A percentile compares a stretch with the other conserved stretches of the same genome.
phyloP scores from a whole-genome alignment of 2,797 vertebrate species.

The Hemibagrus guttatus region DNA sequence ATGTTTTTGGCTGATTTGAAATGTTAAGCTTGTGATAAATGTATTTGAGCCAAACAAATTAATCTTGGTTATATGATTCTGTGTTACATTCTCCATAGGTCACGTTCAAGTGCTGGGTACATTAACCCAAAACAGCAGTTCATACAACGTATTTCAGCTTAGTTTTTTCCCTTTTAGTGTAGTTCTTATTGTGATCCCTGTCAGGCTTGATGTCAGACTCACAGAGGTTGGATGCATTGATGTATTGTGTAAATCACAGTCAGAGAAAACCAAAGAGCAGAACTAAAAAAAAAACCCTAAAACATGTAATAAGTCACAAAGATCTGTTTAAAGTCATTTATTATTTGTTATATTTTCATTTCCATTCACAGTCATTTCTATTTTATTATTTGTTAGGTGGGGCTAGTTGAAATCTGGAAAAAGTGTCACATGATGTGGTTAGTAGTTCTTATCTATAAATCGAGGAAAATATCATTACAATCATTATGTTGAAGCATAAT shows the following conservation, averaged over 20 bases:
- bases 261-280: not conserved
- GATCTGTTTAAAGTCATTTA: not conserved
- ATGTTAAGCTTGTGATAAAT: not conserved
- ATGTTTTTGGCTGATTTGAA: constrained; percentile 5
- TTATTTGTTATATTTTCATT: not conserved
- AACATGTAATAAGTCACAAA: not conserved
- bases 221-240: not conserved
- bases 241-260: not conserved
- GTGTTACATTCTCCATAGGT: not conserved
- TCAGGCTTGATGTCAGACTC: not conserved
- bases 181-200: not conserved
- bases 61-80: not conserved
- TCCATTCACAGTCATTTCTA: not conserved
- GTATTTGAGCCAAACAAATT: not conserved
- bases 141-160: not conserved
- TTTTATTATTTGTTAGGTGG: not conserved
- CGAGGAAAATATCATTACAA: not conserved
- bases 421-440: not conserved
- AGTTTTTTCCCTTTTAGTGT: not conserved
- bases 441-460: not conserved
- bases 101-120: no score
- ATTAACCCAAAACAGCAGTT: not conserved
- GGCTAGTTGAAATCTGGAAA: not conserved
- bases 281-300: not conserved
- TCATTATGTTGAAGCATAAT: not conserved